Percentiles rank a stretch among this genome's conserved stretches.
Conservation (phyloP, 2,888 invertebrate genomes). For the Linnaemya vulpina region DNA sequence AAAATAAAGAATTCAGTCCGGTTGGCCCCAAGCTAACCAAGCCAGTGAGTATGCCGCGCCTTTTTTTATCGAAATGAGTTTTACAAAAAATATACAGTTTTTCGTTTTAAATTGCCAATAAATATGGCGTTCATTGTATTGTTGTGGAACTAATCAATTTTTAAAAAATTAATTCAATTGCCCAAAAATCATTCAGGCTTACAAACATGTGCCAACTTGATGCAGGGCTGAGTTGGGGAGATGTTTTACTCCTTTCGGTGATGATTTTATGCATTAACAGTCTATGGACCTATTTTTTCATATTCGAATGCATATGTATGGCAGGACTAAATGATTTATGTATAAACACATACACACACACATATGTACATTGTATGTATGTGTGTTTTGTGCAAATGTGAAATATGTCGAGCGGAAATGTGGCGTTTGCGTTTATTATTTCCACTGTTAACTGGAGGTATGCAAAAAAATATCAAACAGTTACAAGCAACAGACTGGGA, state of each 20-base stretch:
- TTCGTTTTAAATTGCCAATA: slow-evolving; percentile 65
- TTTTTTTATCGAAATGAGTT: neutral
- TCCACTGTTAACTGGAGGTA: slow-evolving; percentile 65
- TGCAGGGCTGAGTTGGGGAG: neutral
- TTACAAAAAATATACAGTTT: slow-evolving; percentile 34
- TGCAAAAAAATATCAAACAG: slow-evolving; percentile 42
- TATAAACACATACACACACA: slow-evolving; percentile 26
- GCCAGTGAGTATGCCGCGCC: neutral
- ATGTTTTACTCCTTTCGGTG: slow-evolving; percentile 11
- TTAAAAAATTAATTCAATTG: slow-evolving; percentile 83
- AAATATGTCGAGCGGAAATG: slow-evolving; percentile 73
- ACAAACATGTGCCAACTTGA: slow-evolving; percentile 47
- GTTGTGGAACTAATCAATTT: slow-evolving; percentile 80
- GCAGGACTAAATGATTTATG: slow-evolving; percentile 62
- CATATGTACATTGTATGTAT: slow-evolving; percentile 18
- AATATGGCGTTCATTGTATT: slow-evolving; percentile 63
- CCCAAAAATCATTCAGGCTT: slow-evolving; percentile 81
- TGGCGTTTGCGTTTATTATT: slow-evolving; percentile 76
- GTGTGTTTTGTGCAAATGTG: slow-evolving; percentile 21
- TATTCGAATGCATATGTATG: neutral
- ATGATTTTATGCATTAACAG: slow-evolving; percentile 46
- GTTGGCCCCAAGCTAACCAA: slow-evolving; percentile 56
- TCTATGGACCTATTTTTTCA: slow-evolving; percentile 15
- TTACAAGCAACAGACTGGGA: slow-evolving; percentile 53
- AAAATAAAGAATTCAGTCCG: slow-evolving; percentile 41